Evolutionary conservation across 2,113 vertebrate species (phyloP), one percentile per base, ranked within the genome.

Genomic region (Todiramphus chloris): DNA sequence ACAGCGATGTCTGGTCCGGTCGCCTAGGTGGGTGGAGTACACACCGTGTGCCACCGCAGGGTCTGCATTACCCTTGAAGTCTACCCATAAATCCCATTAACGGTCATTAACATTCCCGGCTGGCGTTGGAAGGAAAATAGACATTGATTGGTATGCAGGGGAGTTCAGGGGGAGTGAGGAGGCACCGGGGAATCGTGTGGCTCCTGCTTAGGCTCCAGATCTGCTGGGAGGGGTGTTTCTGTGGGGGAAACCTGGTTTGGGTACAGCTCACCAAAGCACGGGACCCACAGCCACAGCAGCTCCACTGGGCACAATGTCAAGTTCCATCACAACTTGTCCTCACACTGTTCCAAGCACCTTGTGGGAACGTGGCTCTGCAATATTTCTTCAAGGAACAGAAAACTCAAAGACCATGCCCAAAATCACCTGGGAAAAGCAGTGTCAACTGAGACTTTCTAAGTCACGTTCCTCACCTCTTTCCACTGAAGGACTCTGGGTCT

Each of bases 311-410:
- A 27, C 4, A 0, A 5, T 30, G 30, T 64, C 0, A 0, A 83
- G 6, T 13, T 8, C 43, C 3, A 1, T n/a, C 48, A 13, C 19
- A 31, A 2, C 48, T 46, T 64, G 37, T 63, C 46, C 60, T 70
- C 19, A 2, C 0, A 0, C 24, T 28, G 28, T 64, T 53, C 62
- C 58, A 56, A 39, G 13, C 4, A 13, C 13, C 20, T 64, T 10
- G 0, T 0, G 1, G 11, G 25, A 67, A 43, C 0, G 1, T 4
- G 18, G 23, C 50, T 77, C 31, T 2, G 1, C 2, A 2, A 8
- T 7, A 50, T 31, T 59, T 70, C 53, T 66, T 17, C 46, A 51
- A 51, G 19, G 9, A 88, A 63, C 19, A 51, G 67, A 83, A 90
- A 93, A 75, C 30, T 20, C 73, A n/a, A 58, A 28, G 31, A 51